Conservation (phyloP, 2,113 vertebrate species). For the Clupea harengus region DNA sequence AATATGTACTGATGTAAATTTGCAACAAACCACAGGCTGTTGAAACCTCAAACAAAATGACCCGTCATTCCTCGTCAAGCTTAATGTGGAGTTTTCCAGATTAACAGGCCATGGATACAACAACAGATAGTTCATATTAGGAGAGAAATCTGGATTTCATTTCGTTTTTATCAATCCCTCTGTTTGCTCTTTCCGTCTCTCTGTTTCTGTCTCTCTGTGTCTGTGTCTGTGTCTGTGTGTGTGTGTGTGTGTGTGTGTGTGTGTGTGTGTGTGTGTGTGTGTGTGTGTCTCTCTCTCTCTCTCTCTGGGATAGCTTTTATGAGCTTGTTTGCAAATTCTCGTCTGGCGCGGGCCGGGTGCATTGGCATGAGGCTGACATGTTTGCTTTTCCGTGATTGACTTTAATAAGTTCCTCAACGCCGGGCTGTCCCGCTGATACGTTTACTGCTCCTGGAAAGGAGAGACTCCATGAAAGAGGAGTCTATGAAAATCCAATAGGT, state of each 20-base stretch:
- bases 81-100: neutral
- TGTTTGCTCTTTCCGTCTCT: neutral
- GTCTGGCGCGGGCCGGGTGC: conserved; percentile 53
- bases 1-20: neutral
- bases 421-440: conserved; percentile 50
- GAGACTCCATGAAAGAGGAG: conserved; percentile 44
- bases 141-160: neutral
- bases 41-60: neutral
- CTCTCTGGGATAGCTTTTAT: conserved; percentile 43
- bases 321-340: conserved; percentile 65
- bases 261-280: too few species aligned
- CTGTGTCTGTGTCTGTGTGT: too few species aligned
- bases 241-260: too few species aligned
- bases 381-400: conserved; percentile 61
- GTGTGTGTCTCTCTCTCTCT: too few species aligned
- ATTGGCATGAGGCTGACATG: conserved; percentile 27
- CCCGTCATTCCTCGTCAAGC: neutral
- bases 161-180: neutral
- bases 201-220: too few species aligned
- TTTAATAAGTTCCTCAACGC: conserved; percentile 69
- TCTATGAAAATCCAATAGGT: conserved; percentile 51
- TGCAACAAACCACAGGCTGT: neutral
- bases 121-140: neutral
- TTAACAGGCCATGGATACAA: neutral
- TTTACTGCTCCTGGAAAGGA: conserved; percentile 55